Evolutionary conservation across 2,113 vertebrate genomes (phyloP).

Genomic region (Trichechus manatus): DNA sequence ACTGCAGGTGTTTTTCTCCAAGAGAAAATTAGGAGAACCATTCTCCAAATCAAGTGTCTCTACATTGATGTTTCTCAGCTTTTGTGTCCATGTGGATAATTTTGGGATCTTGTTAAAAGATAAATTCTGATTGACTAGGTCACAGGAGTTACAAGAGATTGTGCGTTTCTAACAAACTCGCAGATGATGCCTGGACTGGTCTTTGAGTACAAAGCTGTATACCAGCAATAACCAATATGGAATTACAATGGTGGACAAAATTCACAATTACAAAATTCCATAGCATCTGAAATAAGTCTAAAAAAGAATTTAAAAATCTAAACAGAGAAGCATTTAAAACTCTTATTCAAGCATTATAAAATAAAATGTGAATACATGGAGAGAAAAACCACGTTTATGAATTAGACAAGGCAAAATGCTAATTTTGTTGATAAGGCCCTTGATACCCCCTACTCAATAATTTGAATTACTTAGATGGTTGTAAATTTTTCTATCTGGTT

Average conservation of each 20-base stretch:
- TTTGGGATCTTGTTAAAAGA: neutral
- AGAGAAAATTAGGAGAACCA: neutral
- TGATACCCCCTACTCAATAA: neutral
- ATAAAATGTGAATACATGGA: neutral
- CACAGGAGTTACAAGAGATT: neutral
- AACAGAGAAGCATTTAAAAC: neutral
- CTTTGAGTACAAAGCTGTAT: neutral
- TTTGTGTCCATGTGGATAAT: neutral
- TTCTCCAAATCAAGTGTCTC: neutral
- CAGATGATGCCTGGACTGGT: neutral
- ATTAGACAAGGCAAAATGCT: neutral
- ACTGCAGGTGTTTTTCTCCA: neutral
- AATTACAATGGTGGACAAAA: neutral
- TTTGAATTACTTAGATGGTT: neutral
- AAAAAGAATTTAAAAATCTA: neutral
- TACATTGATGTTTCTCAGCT: neutral
- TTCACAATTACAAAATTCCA: neutral
- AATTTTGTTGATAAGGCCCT: neutral
- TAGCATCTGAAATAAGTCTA: neutral
- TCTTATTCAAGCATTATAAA: neutral
- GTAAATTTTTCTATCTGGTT: neutral
- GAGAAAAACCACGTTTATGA: neutral
- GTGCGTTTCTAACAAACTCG: neutral
- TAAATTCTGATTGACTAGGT: neutral
- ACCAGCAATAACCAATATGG: neutral